Evolutionary conservation across 2,113 vertebrate genomes (phyloP), one percentile per base, ranked within the genome.

Genomic region (Periophthalmodon schlosseri): DNA sequence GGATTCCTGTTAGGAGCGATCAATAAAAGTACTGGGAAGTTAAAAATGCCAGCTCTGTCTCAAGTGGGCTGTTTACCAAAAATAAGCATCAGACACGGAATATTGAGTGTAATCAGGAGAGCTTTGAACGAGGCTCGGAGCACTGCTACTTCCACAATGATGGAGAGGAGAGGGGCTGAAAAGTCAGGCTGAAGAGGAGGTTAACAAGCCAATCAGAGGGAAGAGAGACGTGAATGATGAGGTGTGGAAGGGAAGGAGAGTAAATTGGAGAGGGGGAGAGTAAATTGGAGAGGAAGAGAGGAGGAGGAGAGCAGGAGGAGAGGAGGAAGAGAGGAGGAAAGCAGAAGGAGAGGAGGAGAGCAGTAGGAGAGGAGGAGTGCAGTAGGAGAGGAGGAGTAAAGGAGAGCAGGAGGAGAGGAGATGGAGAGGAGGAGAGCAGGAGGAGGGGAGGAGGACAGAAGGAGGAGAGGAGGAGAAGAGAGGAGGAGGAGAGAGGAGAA

Each of bases 181-280:
- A 70, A 76, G 69, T 81, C 64, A 33, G 80, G 75, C 70, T 76
- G 83, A 72, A 72, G 73, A 85, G 85, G 81, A 90, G 90, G 90
- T 92, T 91, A 92, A 92, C 87, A 87, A 91, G 87, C 84, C 88
- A 89, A 89, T 90, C 75, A 81, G 76, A 68, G 85, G 84, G 86
- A 88, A 90, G 79, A 85, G 79, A 88, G 79, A 88, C 81, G 61
- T 86, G 88, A 89, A 82, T 89, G 89, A 92, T 84, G 86, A 88
- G 82, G 83, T 44, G 63, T 70, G 80, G 36, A 69, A 73, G 70
- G 72, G 81, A 84, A 70, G 78, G 72, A 81, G 78, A 77, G 81
- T 81, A 86, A 87, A 88, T 87, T 77, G 88, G 80, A 89, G 84
- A 88, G n/a, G 3, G 3, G 28, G 28, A 28, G 28, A 28, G 28